Conservation (phyloP, 2,113 vertebrate genomes). For the Microcebus griseorufus region DNA sequence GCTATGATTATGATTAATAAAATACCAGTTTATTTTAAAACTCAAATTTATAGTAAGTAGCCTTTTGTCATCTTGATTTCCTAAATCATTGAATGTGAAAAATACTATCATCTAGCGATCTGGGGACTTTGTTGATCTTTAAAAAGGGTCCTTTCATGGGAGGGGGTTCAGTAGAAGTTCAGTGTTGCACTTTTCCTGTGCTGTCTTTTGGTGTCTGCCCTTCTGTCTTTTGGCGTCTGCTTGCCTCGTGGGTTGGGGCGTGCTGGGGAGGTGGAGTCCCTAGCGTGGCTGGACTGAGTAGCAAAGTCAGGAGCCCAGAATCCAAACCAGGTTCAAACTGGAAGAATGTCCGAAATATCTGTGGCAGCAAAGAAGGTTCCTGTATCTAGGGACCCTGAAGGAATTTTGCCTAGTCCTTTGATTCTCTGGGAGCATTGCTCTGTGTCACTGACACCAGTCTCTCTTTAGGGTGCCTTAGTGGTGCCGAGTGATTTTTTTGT, state of each 20-base stretch:
- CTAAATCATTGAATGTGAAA: background rate
- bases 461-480: background rate
- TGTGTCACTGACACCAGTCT: background rate
- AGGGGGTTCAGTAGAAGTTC: background rate
- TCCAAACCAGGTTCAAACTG: background rate
- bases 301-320: background rate
- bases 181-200: background rate
- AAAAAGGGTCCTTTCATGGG: background rate
- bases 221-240: background rate
- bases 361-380: background rate
- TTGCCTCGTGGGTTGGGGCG: background rate
- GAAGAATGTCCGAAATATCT: background rate
- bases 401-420: background rate
- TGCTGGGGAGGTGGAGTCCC: background rate
- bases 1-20: background rate
- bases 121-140: background rate
- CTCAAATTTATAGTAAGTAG: background rate
- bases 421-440: background rate
- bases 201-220: background rate
- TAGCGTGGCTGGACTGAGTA: background rate
- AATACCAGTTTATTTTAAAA: background rate
- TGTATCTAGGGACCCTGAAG: too few relatives aligned
- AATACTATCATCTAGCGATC: background rate
- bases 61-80: background rate
- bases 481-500: background rate